Evolutionary conservation across 2,888 invertebrate species (phyloP), one percentile per base, ranked within the genome.

Genomic region (Pediacus dermestoides): DNA sequence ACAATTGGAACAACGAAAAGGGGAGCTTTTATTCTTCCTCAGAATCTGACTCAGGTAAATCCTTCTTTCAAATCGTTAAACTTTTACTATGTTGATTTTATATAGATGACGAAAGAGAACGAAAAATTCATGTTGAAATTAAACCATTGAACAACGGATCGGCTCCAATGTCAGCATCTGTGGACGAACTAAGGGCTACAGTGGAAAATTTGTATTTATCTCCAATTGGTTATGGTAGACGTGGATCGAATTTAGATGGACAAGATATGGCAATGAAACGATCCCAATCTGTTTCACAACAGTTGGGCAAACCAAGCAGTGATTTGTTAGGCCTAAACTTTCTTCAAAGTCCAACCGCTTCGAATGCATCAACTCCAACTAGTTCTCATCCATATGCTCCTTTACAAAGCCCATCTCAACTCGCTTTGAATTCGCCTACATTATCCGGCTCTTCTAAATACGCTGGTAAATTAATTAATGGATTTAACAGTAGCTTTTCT

Each of bases 101-200:
- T 48, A n/a, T 52, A 67, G 81, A 90, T 57, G 91, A 91, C 61
- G 91, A 91, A 58, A 78, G 83, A 34, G 89, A 88, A 58, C 81
- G 83, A 52, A 92, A 92, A 69, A 88, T 95, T 52, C 89, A 89
- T 63, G 92, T 95, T 2, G 91, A 93, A 74, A 95, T 95, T 44
- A 94, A 94, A 70, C 95, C 95, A 1, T 74, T 93, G 31, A 90
- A 86, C 63, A 93, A 91, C 71, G 92, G 91, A 31, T 78, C 82
- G 37, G 87, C 86, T 34, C 88, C 89, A 1, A 88, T 90, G 79
- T 89, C 92, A 45, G 92, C 92, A n/a, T 94, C 92, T 68, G 92
- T 94, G 7, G 94, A 94, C 70, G 94, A 94, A 66, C 75, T 95
- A 11, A 76, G 91, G 57, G 91, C 90, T 13, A 93, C 93, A 21